Evolutionary conservation across 1,140 invertebrate species (phyloP).

Genomic region (Zaprionus taronus): DNA sequence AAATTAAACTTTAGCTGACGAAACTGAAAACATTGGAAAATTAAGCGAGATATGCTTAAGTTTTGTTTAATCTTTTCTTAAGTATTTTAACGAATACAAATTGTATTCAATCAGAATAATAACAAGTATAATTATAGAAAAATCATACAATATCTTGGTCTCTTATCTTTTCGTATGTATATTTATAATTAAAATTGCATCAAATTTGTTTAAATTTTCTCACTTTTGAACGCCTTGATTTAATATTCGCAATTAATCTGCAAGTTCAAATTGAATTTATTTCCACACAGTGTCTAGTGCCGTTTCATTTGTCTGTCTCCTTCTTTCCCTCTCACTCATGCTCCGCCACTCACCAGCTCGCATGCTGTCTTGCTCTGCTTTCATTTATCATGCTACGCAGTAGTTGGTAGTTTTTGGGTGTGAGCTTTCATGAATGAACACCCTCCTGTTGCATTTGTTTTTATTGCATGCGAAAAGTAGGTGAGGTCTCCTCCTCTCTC

Average conservation of each 20-base stretch:
- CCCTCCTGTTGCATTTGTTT: slow-evolving; percentile 83
- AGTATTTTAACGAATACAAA: too few species aligned
- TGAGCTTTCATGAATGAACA: slow-evolving; percentile 77
- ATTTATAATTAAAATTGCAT: not conserved
- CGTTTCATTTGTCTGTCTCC: not conserved
- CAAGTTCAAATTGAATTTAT: slow-evolving; percentile 25
- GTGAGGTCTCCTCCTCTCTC: slow-evolving; percentile 11
- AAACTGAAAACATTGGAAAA: too few species aligned
- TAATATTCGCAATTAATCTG: slow-evolving; percentile 21
- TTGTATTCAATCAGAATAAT: too few species aligned
- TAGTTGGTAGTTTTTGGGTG: slow-evolving; percentile 31
- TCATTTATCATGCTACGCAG: slow-evolving; percentile 26
- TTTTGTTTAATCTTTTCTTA: too few species aligned
- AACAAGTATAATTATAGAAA: too few species aligned
- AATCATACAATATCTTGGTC: too few species aligned
- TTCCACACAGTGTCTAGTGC: slow-evolving; percentile 1
- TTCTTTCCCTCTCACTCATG: slow-evolving; percentile 1
- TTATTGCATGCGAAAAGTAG: slow-evolving; percentile 54
- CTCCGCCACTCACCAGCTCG: not conserved
- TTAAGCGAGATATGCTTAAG: too few species aligned
- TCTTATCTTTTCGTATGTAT: too few species aligned
- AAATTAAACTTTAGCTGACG: too few species aligned
- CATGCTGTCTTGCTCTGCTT: not conserved
- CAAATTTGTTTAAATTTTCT: not conserved
- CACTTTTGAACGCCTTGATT: not conserved